Base-by-base conservation (phyloP, 1,140 invertebrate species). In the Anastrepha obliqua region DNA sequence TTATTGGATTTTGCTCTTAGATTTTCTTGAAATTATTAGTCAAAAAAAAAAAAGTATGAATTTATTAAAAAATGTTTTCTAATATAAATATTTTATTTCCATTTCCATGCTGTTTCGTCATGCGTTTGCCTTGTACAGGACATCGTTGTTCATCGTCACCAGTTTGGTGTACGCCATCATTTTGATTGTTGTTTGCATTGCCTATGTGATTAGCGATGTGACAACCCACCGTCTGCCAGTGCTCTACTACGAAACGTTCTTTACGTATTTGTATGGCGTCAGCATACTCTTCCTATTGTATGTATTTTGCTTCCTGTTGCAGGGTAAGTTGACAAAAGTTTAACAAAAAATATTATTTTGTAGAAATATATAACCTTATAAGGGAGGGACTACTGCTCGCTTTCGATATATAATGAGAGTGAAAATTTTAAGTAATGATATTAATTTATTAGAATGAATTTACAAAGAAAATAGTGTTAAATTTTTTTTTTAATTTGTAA, bases 251-350 rank as follows among this genome's bases (percentile, higher is more conserved):
- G 98, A 99, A 96, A 97, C 97, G 88, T 99, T 99, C 95, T 99
- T 99, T 95, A 98, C 98, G 70, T 99, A 99, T 94, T 95, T 99
- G 70, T 99, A 99, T 94, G 97, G 97, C 89, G 96, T 97, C 94
- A 99, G 98, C 94, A 98, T 99, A 92, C 94, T 99, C 88, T 99
- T 99, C 95, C 95, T 99, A 90, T 94, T 99, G 89, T 99, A 99
- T 94, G 98, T 99, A 74, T 99, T 99, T 95, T 97, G 98, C 94
- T 99, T 99, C 95, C 95, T 99, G 88, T 96, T 99, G 87, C 97
- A 98, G 95, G 95, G 95, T 95, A 90, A 91, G 93, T 93, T 67
- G 4, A 58, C 15, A 17, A 65, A 64, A 20, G 11, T 44, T 8
- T 11, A 58, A 87, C 1, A 44, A 0, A 85, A n/a, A 47, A 47